Evolutionary conservation across 2,797 vertebrate species (phyloP).

Genomic region (Calcarius lapponicus): DNA sequence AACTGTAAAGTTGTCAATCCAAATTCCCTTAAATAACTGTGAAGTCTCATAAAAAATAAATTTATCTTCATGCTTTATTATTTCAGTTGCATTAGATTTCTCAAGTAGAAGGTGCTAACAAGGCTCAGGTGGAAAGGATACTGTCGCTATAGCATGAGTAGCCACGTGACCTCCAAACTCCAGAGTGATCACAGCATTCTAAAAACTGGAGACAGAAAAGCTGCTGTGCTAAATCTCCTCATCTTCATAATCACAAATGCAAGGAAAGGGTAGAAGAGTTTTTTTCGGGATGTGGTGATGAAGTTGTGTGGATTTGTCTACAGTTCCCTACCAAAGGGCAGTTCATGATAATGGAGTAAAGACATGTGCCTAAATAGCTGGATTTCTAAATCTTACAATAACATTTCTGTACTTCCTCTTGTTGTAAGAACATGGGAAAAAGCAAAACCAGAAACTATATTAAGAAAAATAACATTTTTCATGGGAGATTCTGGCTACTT

Average conservation of each 20-base stretch:
- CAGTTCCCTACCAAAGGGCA: not conserved
- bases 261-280: not conserved
- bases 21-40: not conserved
- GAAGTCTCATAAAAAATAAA: not conserved
- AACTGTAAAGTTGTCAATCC: not conserved
- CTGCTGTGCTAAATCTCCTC: not conserved
- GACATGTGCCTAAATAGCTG: not conserved
- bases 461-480: not conserved
- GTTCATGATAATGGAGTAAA: not conserved
- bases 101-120: not conserved
- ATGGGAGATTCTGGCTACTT: not conserved
- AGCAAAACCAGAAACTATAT: not conserved
- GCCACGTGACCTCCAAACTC: not conserved
- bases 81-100: not conserved
- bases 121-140: not conserved
- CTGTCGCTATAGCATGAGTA: not conserved
- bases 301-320: not conserved
- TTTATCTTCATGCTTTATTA: not conserved
- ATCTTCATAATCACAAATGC: not conserved
- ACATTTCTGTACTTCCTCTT: not conserved
- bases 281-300: not conserved
- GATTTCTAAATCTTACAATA: not conserved
- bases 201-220: not conserved
- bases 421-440: not conserved
- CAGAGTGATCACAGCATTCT: fast-evolving